These are phyloP conservation scores for Mustelus asterias DNA, from an alignment of 2,113 vertebrate species.

Conservation along the genomic window DNA sequence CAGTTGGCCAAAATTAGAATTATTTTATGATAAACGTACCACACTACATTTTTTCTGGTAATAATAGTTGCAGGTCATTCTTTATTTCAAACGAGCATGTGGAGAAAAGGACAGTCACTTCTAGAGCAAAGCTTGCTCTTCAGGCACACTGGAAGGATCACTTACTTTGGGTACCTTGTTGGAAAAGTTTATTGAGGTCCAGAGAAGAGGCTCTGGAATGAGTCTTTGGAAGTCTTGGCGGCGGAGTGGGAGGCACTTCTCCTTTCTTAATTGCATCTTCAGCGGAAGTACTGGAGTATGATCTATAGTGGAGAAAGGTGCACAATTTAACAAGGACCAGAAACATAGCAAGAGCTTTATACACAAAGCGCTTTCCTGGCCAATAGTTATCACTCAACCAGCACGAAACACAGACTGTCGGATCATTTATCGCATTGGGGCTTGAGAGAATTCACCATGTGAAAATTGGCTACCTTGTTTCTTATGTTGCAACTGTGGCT, in stretches of 20 bases:
- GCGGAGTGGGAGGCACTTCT: constrained; percentile 87
- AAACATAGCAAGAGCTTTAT: background rate
- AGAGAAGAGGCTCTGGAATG: constrained; percentile 96
- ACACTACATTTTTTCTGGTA: background rate
- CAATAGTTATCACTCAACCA: background rate
- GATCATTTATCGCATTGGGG: background rate
- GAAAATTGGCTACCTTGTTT: background rate
- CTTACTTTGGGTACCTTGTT: constrained; percentile 75
- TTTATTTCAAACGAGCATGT: background rate
- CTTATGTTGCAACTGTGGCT: background rate
- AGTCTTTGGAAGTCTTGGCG: constrained; percentile 85
- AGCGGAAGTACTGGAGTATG: constrained; percentile 88
- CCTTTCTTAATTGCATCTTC: constrained; percentile 88
- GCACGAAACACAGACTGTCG: background rate
- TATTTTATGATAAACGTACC: background rate
- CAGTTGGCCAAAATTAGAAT: no score
- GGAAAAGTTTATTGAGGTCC: constrained; percentile 93
- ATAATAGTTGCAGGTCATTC: background rate
- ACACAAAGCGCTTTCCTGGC: background rate
- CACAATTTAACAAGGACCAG: constrained; percentile 17
- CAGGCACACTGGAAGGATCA: background rate
- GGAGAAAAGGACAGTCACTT: background rate
- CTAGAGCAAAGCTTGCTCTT: background rate
- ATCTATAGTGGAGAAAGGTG: constrained; percentile 60
- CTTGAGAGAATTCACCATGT: background rate